Percentiles rank a stretch among this genome's conserved stretches.
Evolutionary conservation across 2,888 invertebrate species (phyloP).

Genomic region (Itoplectis maculator): DNA sequence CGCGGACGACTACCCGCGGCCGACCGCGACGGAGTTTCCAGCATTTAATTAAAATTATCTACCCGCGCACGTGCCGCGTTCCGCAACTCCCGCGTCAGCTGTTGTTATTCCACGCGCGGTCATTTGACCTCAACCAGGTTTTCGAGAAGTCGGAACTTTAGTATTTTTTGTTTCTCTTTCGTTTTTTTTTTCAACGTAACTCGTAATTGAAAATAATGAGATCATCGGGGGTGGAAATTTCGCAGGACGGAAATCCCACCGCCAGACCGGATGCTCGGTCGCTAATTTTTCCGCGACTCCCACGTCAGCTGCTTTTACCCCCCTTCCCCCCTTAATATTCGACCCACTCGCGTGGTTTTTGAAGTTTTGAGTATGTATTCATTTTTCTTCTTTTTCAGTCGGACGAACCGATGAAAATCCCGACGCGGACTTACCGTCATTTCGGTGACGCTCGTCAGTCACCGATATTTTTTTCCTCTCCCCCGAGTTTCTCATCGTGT

Average conservation of each 20-base stretch:
- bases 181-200: neutral
- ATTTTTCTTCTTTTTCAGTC: no score
- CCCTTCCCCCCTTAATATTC: no score
- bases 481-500: conserved; percentile 18
- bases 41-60: conserved; percentile 71
- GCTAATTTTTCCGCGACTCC: no score
- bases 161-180: no score
- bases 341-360: no score
- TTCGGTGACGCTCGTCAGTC: conserved; percentile 6
- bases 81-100: conserved; percentile 54
- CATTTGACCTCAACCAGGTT: conserved; percentile 12
- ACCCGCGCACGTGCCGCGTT: conserved; percentile 57
- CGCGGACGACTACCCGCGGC: no score
- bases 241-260: no score
- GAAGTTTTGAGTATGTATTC: no score
- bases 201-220: conserved; percentile 38
- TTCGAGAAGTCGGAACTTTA: conserved; percentile 24
- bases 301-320: no score
- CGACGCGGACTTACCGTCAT: neutral
- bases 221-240: neutral
- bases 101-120: conserved; percentile 31
- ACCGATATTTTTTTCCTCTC: conserved; percentile 26
- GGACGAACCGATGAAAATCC: neutral
- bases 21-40: conserved; percentile 55
- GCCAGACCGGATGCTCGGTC: no score